Percentiles rank a stretch among this genome's conserved stretches.
These are phyloP conservation scores for Pao palembangensis DNA, from an alignment of 2,113 vertebrate species.

Conservation along the genomic window DNA sequence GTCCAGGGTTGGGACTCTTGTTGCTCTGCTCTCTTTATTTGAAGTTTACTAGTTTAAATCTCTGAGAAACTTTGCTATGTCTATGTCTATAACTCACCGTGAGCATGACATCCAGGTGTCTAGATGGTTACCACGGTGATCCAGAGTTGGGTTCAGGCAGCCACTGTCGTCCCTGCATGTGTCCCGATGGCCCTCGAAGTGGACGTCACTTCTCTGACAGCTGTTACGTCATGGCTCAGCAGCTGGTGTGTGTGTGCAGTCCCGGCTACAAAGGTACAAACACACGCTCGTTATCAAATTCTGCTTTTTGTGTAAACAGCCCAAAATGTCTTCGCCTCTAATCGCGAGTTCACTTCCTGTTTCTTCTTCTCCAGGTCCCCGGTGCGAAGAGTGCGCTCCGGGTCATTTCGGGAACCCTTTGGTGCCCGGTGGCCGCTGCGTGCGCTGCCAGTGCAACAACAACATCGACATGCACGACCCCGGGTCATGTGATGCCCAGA, in stretches of 20 bases:
- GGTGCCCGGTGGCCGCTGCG: slow-evolving; percentile 78
- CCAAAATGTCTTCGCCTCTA: slow-evolving; percentile 14
- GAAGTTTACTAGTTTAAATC: no score
- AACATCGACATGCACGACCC: slow-evolving; percentile 90
- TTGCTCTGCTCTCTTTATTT: no score
- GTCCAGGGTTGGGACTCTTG: no score
- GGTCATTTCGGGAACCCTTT: slow-evolving; percentile 88
- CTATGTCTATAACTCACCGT: not conserved
- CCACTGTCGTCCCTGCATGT: slow-evolving; percentile 90
- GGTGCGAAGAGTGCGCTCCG: slow-evolving; percentile 87
- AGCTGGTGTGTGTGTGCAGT: slow-evolving; percentile 86
- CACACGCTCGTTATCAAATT: slow-evolving; percentile 17
- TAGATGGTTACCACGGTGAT: slow-evolving; percentile 87
- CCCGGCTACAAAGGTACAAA: slow-evolving; percentile 68
- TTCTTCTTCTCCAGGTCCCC: slow-evolving; percentile 69
- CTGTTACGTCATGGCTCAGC: slow-evolving; percentile 82
- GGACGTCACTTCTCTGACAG: slow-evolving; percentile 87
- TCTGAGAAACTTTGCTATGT: no score
- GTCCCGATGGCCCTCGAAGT: slow-evolving; percentile 86
- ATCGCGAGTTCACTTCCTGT: slow-evolving; percentile 3
- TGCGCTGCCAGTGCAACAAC: slow-evolving; percentile 84
- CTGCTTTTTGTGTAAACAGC: slow-evolving; percentile 19
- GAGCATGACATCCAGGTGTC: slow-evolving; percentile 74
- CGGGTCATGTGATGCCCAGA: slow-evolving; percentile 80
- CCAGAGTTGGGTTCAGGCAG: slow-evolving; percentile 84